Percentiles rank a stretch among this genome's conserved stretches.
Conservation (phyloP, 2,797 vertebrate species). For the Gobio occitaniae region DNA sequence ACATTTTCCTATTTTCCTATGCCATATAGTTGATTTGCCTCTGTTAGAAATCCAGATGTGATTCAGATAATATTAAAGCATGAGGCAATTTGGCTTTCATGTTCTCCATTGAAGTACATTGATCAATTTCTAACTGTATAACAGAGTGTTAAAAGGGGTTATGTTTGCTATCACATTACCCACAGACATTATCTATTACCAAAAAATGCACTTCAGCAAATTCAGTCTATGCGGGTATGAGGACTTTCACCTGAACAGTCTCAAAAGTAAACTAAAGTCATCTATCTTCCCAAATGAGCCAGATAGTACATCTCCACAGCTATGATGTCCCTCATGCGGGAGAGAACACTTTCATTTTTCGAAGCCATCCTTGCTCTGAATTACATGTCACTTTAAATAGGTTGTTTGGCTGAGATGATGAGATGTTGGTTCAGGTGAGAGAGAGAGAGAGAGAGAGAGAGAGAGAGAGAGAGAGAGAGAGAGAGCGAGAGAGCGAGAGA, state of each 20-base stretch:
- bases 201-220: slow-evolving; percentile 43
- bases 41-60: background rate
- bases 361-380: slow-evolving; percentile 53
- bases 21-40: background rate
- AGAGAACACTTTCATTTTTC: slow-evolving; percentile 59
- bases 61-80: background rate
- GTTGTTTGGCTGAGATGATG: slow-evolving; percentile 63
- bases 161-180: slow-evolving; percentile 39
- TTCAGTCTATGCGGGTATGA: slow-evolving; percentile 5
- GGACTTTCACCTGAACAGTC: slow-evolving; percentile 45
- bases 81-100: slow-evolving; percentile 19
- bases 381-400: slow-evolving; percentile 69
- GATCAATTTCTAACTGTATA: slow-evolving; percentile 26
- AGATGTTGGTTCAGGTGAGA: slow-evolving; percentile 56
- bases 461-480: background rate
- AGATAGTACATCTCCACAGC: slow-evolving; percentile 39
- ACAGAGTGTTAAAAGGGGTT: slow-evolving; percentile 28
- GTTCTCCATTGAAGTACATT: slow-evolving; percentile 2
- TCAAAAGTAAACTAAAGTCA: slow-evolving; percentile 57
- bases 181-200: slow-evolving; percentile 35
- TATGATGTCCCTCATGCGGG: slow-evolving; percentile 44
- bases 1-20: background rate
- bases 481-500: background rate
- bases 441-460: slow-evolving; percentile 25
- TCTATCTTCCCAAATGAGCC: slow-evolving; percentile 58